A percentile compares a stretch with the other conserved stretches of the same genome.
These are phyloP conservation scores for Camarhynchus parvulus DNA, from an alignment of 2,113 vertebrate species.

Conservation along the genomic window DNA sequence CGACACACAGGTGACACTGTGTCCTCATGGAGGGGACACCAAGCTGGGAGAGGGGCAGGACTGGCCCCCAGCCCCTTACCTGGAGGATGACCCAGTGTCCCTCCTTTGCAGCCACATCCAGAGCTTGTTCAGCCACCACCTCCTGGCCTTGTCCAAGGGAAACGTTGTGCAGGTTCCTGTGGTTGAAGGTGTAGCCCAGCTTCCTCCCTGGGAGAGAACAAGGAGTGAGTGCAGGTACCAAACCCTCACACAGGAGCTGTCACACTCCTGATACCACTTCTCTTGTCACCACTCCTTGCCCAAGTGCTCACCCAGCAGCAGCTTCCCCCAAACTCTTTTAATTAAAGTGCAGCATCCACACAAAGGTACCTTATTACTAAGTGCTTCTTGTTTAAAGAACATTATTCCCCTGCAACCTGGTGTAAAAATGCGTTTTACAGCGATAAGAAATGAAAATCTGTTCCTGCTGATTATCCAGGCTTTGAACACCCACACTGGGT, in stretches of 20 bases:
- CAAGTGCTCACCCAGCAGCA: background rate
- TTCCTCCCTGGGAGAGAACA: slow-evolving; percentile 82
- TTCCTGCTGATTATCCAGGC: background rate
- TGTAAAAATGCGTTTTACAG: background rate
- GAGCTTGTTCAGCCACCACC: slow-evolving; percentile 84
- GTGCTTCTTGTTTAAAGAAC: background rate
- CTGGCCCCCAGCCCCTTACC: slow-evolving; percentile 55
- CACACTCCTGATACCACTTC: background rate
- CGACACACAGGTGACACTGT: background rate
- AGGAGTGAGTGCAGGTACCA: background rate
- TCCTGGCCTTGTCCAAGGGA: slow-evolving; percentile 97
- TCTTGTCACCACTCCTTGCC: background rate
- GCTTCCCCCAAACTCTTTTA: background rate
- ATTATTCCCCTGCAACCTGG: background rate
- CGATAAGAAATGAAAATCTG: background rate
- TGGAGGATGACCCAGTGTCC: slow-evolving; percentile 98
- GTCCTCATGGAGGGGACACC: background rate
- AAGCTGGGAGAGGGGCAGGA: background rate
- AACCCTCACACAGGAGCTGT: background rate
- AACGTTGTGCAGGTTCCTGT: slow-evolving; percentile 91
- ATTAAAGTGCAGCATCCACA: background rate
- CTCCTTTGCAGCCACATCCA: slow-evolving; percentile 84
- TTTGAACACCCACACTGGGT: background rate
- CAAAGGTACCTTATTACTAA: background rate
- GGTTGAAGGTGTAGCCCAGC: slow-evolving; percentile 90